Percentiles rank a stretch among this genome's conserved stretches.
phyloP scores from a whole-genome alignment of 2,113 vertebrate genomes.

The Monarcha castaneiventris region DNA sequence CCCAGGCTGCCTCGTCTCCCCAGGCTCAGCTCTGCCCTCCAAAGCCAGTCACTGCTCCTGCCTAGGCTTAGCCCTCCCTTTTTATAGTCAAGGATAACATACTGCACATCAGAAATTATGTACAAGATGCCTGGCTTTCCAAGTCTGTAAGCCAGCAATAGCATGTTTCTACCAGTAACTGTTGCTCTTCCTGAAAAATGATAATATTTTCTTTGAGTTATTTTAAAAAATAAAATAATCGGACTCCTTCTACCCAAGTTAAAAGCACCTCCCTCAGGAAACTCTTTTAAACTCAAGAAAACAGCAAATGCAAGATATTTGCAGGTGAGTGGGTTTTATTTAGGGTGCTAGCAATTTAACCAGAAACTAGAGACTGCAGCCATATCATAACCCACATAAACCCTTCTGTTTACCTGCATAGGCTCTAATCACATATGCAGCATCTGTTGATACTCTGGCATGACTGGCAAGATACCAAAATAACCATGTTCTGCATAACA shows the following conservation, averaged over 20 bases:
- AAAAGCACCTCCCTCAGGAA: neutral
- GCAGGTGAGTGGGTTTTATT: neutral
- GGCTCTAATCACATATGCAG: neutral
- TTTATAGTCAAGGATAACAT: neutral
- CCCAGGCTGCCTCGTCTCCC: neutral
- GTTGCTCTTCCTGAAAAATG: neutral
- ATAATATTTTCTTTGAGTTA: neutral
- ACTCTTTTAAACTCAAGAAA: neutral
- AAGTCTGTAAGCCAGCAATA: neutral
- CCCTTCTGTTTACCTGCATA: slow-evolving; percentile 1
- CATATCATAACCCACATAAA: neutral
- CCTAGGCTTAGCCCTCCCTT: neutral
- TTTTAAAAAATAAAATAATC: neutral
- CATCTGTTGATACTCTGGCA: neutral
- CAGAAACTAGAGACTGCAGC: neutral
- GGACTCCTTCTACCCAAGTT: neutral
- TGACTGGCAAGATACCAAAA: slow-evolving; percentile 19
- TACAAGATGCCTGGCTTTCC: neutral
- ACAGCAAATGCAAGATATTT: neutral
- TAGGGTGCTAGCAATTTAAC: neutral
- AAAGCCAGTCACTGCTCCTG: neutral
- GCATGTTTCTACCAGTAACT: neutral
- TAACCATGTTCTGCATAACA: neutral
- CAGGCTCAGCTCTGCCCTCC: neutral
- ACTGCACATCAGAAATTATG: neutral